Evolutionary conservation across 1,140 invertebrate genomes (phyloP), one percentile per base, ranked within the genome.

Genomic region (Diabrotica undecimpunctata): DNA sequence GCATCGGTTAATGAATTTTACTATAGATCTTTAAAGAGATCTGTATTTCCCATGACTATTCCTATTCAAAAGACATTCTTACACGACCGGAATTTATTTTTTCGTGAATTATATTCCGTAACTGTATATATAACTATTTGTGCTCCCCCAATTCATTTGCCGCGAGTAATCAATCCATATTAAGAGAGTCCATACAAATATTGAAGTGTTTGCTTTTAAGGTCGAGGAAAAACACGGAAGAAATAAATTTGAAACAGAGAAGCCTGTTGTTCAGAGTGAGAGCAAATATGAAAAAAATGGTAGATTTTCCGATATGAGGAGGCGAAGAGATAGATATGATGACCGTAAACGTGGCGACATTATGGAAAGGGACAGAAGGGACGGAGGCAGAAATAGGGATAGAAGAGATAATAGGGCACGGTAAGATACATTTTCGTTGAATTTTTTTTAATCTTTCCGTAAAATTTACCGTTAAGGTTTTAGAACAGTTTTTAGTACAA

Each of bases 221-320:
- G 14, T 64, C 8, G 59, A 68, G 62, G 46, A 70, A 46, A 60
- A 67, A 13, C 64, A 65, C 0, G 73, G 70, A 35, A 58, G 75
- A 7, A 77, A 77, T 61, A 77, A 77, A 62, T 76, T 76, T 62
- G 74, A 75, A 61, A 73, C 66, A 13, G 73, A 75, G 54, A 77
- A 77, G 61, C 70, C 73, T 0, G 41, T 46, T 8, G 66, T 41
- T 11, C 61, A 64, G 37, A 50, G 52, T 39, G 67, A 70, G 8
- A 67, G 65, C 58, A 57, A 62, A 58, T 35, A 38, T 5, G 39
- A 12, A 12, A 64, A 50, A 35, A 64, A 58, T 13, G 7, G 69
- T 70, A 11, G 70, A 64, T 25, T 58, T 55, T 60, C 52, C 46
- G 60, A 65, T 6, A 39, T n/a, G 14, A 61, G 50, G 35, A n/a